Evolutionary conservation across 2,113 vertebrate genomes (phyloP).

Genomic region (Pedionomus torquatus): DNA sequence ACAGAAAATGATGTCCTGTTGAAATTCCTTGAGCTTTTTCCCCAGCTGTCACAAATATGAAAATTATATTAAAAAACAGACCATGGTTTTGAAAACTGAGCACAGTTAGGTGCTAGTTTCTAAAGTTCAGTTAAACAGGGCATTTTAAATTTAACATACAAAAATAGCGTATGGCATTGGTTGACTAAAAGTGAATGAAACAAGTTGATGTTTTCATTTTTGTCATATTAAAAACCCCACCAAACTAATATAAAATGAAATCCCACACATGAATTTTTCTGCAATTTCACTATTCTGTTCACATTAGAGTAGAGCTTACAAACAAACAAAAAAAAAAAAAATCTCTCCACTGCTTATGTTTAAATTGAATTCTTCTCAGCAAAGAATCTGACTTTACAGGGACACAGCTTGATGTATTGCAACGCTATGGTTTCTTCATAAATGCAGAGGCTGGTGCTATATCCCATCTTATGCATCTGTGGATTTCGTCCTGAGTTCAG

Average conservation of each 20-base stretch:
- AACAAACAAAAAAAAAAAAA: background rate
- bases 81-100: background rate
- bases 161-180: background rate
- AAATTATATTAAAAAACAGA: background rate
- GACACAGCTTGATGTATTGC: background rate
- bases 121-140: background rate
- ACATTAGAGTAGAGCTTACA: background rate
- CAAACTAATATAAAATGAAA: background rate
- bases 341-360: background rate
- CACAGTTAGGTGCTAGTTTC: background rate
- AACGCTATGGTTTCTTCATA: background rate
- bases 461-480: background rate
- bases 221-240: background rate
- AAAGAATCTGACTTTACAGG: background rate
- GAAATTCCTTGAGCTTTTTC: constrained; percentile 36
- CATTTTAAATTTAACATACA: background rate
- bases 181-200: background rate
- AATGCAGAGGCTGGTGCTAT: background rate
- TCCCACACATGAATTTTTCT: background rate
- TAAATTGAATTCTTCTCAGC: background rate
- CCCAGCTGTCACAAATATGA: background rate
- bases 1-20: constrained; percentile 22
- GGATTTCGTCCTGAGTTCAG: background rate
- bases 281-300: background rate
- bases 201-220: background rate